Evolutionary conservation across 2,113 vertebrate genomes (phyloP).

Genomic region (Ammodytes dubius): DNA sequence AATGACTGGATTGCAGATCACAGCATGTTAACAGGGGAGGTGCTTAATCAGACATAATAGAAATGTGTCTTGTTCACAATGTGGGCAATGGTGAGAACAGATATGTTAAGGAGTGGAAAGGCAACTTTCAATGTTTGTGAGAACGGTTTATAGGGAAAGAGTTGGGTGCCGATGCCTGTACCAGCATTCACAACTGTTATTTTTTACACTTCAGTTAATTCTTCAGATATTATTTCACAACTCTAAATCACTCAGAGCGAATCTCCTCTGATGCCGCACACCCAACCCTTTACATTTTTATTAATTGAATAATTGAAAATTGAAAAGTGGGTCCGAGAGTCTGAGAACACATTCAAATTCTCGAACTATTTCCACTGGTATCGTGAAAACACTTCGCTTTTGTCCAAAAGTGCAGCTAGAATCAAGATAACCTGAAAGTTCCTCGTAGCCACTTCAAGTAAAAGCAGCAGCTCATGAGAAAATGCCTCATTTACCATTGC

Average conservation of each 20-base stretch:
- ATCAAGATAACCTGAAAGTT: too few species aligned
- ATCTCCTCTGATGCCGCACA: too few species aligned
- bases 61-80: conserved; percentile 13
- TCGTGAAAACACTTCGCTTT: too few species aligned
- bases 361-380: too few species aligned
- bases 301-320: neutral
- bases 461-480: conserved; percentile 3
- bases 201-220: neutral
- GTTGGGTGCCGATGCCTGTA: neutral
- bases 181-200: neutral
- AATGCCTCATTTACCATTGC: too few species aligned
- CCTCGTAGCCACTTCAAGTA: neutral
- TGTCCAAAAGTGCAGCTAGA: too few species aligned
- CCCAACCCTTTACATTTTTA: neutral
- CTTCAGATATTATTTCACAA: neutral
- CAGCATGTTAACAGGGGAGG: neutral
- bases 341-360: too few species aligned
- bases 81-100: conserved; percentile 40
- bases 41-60: conserved; percentile 33
- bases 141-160: neutral
- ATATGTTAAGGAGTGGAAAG: conserved; percentile 8
- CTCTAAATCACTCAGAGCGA: neutral
- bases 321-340: too few species aligned
- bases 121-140: neutral
- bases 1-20: neutral